Conservation (phyloP, 2,113 vertebrate species). For the Charina bottae region DNA sequence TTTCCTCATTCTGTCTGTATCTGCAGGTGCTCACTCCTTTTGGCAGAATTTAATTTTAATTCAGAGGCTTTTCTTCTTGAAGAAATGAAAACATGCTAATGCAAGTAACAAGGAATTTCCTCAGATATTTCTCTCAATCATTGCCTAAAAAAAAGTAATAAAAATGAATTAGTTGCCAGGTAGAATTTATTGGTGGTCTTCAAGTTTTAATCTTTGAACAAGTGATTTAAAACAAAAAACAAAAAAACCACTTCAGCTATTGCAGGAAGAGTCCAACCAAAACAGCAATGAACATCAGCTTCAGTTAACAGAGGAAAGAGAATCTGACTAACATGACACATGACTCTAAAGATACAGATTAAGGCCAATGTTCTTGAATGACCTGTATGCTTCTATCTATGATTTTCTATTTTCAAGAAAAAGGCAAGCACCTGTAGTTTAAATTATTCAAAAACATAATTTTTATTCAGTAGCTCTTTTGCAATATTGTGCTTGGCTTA, state of each 20-base stretch:
- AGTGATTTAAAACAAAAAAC: neutral
- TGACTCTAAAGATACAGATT: conserved; percentile 54
- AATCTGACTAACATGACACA: conserved; percentile 39
- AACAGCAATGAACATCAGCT: conserved; percentile 47
- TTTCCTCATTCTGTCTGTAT: conserved; percentile 61
- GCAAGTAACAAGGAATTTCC: conserved; percentile 59
- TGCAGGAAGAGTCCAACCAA: conserved; percentile 42
- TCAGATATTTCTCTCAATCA: conserved; percentile 61
- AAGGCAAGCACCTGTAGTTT: conserved; percentile 20
- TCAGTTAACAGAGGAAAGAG: conserved; percentile 49
- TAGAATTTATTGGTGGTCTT: conserved; percentile 13
- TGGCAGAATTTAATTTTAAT: conserved; percentile 52
- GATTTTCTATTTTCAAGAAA: conserved; percentile 35
- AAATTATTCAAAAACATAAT: conserved; percentile 38
- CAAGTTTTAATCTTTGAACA: neutral
- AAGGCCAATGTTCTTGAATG: conserved; percentile 35
- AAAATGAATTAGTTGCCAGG: conserved; percentile 34
- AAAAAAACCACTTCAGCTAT: conserved; percentile 21
- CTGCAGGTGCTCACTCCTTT: conserved; percentile 44
- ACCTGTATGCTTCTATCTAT: neutral
- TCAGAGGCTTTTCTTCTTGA: conserved; percentile 68
- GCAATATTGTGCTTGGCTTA: neutral
- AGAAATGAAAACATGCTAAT: conserved; percentile 52
- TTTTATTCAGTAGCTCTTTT: conserved; percentile 14
- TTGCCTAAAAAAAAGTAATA: conserved; percentile 69